Evolutionary conservation across 2,797 vertebrate species (phyloP), one percentile per base, ranked within the genome.

Genomic region (Eulemur rubriventer): DNA sequence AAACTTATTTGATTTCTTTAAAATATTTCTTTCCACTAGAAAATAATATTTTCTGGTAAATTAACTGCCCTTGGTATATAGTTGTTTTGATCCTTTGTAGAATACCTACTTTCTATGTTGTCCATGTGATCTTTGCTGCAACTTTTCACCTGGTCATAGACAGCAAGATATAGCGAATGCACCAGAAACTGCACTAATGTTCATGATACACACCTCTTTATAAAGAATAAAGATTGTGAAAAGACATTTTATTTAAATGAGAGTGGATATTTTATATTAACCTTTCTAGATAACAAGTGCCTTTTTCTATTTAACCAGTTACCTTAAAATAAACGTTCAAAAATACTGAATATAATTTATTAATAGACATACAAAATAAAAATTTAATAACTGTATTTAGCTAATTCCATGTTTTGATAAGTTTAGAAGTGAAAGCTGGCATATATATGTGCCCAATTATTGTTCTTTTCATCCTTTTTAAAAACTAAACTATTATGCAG

Each of bases 321-420:
- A 73, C 7, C 13, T 17, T 95, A 92, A 95, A 95, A 65, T 30
- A 55, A 89, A 70, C 28, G 41, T 72, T 63, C 73, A 52, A 86
- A 96, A 94, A 83, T 63, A 80, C 6, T 61, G 46, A 76, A 85
- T 76, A 85, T 43, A 93, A 97, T 82, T 28, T 88, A 17, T 86
- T 86, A 75, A 50, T 61, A 95, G 33, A 91, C 72, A 81, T 80
- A 93, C 33, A 79, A 96, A 81, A 55, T 17, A 91, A n/a, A 89
- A 89, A 81, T 33, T 26, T 72, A 70, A 91, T 43, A 94, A 72
- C 18, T 83, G 0, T 69, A 94, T 61, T 79, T 94, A n/a, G 17
- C 33, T 79, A 55, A 73, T 43, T 93, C 24, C 35, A 93, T 59
- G 46, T 67, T 75, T 52, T 46, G 38, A 59, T 78, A 88, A 61